phyloP scores from a whole-genome alignment of 1,140 invertebrate species.

The Trachelipus rathkii region DNA sequence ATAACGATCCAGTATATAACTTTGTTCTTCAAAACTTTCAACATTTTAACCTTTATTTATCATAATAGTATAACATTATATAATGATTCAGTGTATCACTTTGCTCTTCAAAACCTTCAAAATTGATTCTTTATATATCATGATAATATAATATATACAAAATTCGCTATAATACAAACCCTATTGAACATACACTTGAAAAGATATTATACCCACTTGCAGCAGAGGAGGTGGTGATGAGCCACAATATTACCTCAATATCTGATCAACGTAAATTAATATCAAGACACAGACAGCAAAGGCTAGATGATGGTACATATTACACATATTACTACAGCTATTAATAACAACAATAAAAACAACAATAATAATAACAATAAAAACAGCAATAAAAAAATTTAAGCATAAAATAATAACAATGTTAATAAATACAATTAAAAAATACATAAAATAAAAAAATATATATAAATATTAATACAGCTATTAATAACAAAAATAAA shows the following conservation, averaged over 20 bases:
- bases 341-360: not conserved
- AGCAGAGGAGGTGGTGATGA: not conserved
- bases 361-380: not conserved
- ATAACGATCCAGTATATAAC: too few relatives aligned
- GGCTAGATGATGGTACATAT: conserved; percentile 1
- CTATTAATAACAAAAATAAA: too few relatives aligned
- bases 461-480: too few relatives aligned
- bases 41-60: too few relatives aligned
- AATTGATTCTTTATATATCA: too few relatives aligned
- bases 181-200: too few relatives aligned
- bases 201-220: not conserved
- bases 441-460: too few relatives aligned
- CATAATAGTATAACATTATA: too few relatives aligned
- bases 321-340: not conserved
- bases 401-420: not conserved
- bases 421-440: not conserved
- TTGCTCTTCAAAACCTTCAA: too few relatives aligned
- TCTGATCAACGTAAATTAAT: not conserved
- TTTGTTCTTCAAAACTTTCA: too few relatives aligned
- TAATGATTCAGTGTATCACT: not conserved
- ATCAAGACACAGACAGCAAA: not conserved
- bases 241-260: not conserved
- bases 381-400: not conserved
- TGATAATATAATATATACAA: too few relatives aligned
- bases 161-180: too few relatives aligned